Evolutionary conservation across 2,113 vertebrate genomes (phyloP), one percentile per base, ranked within the genome.

Genomic region (Sterna hirundo): DNA sequence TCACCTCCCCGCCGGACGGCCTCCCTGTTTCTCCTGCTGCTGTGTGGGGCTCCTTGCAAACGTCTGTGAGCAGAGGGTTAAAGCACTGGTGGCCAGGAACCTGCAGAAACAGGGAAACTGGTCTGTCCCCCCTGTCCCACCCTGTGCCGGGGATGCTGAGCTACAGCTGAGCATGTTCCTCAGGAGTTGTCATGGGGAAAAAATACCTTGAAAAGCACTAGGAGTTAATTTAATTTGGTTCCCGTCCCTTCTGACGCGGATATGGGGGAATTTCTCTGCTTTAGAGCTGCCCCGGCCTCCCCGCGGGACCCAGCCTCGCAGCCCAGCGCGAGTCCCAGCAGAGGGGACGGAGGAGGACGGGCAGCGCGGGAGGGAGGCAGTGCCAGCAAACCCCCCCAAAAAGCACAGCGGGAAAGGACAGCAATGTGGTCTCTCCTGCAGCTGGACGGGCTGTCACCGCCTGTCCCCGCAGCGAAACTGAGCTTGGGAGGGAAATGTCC

Each of bases 301-400:
- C 20, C 0, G 0, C 4, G 23, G 40, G 78, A 36, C 20, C 32
- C 87, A 80, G 42, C 69, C 69, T 21, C 1, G 6, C 29, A 46
- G 18, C n/a, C n/a, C 77, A 74, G 75, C 57, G 21, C 1, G 0
- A 32, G 40, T 16, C 9, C 49, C 30, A 19, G 72, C 0, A 1
- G 82, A 55, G 44, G 71, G 54, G 49, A 40, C 1, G 1, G 54
- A 21, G 58, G 30, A 72, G 44, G 34, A 77, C 69, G 49, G 74
- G 86, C 60, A 13, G 52, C 0, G 0, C 2, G 2, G 86, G 85
- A 27, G 3, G 20, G 64, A 38, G 0, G 9, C 36, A 19, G 52
- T 4, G 52, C 78, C n/a, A 55, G 29, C 60, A 55, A 60, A 32
- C 5, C 32, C 60, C 47, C 60, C 7, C 5, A 27, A 15, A 12